A percentile compares a stretch with the other conserved stretches of the same genome.
Evolutionary conservation across 2,888 invertebrate species (phyloP).

Genomic region (Ypsolopha sequella): DNA sequence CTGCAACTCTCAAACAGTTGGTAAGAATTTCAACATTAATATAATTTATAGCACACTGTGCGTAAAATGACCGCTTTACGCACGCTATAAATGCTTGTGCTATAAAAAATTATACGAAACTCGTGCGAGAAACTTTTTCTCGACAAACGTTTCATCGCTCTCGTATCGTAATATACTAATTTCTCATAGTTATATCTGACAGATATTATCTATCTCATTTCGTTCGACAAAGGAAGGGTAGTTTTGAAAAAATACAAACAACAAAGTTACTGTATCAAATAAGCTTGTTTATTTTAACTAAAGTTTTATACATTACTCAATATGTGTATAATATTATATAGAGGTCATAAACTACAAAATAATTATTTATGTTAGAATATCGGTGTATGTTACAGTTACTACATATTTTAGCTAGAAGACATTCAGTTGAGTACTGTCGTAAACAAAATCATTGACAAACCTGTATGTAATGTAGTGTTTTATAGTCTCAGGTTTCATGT

Average conservation of each 20-base stretch:
- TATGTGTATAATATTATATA: conserved; percentile 23
- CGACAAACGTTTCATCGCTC: too few relatives aligned
- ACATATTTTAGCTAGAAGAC: neutral
- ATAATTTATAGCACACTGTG: too few relatives aligned
- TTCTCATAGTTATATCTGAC: too few relatives aligned
- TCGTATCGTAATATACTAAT: too few relatives aligned
- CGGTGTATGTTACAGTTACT: neutral
- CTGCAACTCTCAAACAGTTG: too few relatives aligned
- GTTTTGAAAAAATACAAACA: conserved; percentile 26
- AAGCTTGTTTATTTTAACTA: conserved; percentile 58
- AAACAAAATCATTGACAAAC: too few relatives aligned
- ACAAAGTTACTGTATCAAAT: conserved; percentile 44
- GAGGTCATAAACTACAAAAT: conserved; percentile 38
- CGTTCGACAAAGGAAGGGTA: conserved; percentile 2
- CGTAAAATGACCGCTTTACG: neutral
- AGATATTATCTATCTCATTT: too few relatives aligned
- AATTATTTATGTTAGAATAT: conserved; percentile 18
- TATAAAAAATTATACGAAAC: too few relatives aligned
- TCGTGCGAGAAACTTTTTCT: too few relatives aligned
- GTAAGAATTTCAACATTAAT: too few relatives aligned
- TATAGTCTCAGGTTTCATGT: neutral
- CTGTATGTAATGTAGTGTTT: neutral
- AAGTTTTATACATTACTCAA: conserved; percentile 53
- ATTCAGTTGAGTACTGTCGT: neutral
- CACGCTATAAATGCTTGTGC: too few relatives aligned